Conservation (phyloP, 2,797 vertebrate genomes). For the Clangula hyemalis region DNA sequence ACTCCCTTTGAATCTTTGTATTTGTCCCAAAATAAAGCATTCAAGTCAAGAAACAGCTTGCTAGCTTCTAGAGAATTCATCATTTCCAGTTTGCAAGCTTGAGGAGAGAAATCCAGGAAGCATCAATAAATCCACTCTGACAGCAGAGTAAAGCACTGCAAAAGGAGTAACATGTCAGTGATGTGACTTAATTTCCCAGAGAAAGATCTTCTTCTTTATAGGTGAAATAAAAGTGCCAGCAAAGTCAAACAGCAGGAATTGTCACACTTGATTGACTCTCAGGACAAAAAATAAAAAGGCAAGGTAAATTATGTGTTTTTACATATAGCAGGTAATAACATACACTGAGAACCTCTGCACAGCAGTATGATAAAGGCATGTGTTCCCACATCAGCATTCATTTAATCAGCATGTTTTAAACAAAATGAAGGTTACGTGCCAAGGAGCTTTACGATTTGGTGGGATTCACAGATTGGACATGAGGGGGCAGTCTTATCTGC, state of each 20-base stretch:
- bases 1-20: background rate
- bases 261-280: slow-evolving; percentile 62
- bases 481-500: slow-evolving; percentile 71
- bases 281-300: slow-evolving; percentile 20
- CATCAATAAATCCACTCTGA: slow-evolving; percentile 66
- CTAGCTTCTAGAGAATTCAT: background rate
- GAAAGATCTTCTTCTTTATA: slow-evolving; percentile 70
- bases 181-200: slow-evolving; percentile 76
- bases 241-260: slow-evolving; percentile 73
- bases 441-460: background rate
- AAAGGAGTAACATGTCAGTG: slow-evolving; percentile 70
- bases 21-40: background rate
- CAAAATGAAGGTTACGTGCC: background rate
- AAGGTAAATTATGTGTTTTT: background rate
- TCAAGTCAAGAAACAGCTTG: background rate
- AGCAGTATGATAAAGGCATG: background rate
- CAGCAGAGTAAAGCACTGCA: slow-evolving; percentile 62
- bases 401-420: background rate
- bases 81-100: slow-evolving; percentile 53
- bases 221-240: slow-evolving; percentile 73
- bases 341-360: background rate
- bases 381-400: background rate
- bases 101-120: slow-evolving; percentile 64
- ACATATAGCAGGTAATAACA: background rate
- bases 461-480: slow-evolving; percentile 40